Base-by-base conservation (phyloP, 1,140 invertebrate genomes). In the Pseudomyrmex gracilis region DNA sequence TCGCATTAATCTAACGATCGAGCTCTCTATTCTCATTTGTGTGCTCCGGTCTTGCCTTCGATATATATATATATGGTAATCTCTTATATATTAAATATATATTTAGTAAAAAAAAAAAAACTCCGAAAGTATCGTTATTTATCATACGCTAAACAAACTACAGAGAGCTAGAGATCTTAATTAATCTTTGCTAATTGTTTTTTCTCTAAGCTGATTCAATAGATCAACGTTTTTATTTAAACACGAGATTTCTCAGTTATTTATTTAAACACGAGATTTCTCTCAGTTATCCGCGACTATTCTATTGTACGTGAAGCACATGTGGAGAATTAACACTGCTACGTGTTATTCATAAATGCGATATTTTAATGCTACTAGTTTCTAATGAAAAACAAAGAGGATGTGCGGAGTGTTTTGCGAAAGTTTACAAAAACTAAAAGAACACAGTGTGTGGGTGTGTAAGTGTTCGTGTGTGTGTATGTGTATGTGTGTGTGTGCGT, bases 81-180 rank as follows among this genome's bases (percentile, higher is more conserved):
- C 58, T 88, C 78, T 86, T 88, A 89, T 88, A 89, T 68, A 88
- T 61, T 89, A 88, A 88, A 85, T 73, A 71, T 49, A 85, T 74
- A 51, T n/a, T 71, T 85, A 74, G 15, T 85, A 80, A 85, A 68
- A 34, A 34, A 34, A 80, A 85, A 68, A 34, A 34, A 34, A 34
- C 5, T 34, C 5, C 47, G 12, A 73, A 88, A 74, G 55, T 87
- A 85, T 83, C 55, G n/a, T 82, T 85, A 74, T 73, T 51, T 83
- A 88, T 73, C 76, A 84, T 74, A 66, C 73, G 47, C 74, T 89
- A 89, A 70, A 60, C 53, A 78, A 78, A 76, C 84, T 89, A 85
- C 71, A 67, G 68, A 64, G 57, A 82, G 77, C 61, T 89, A 66
- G 24, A 34, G 53, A 34, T 45, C 84, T 83, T 84, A 80, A 88